A percentile compares a stretch with the other conserved stretches of the same genome.
Conservation (phyloP, 2,888 invertebrate species). For the Trilocha varians region DNA sequence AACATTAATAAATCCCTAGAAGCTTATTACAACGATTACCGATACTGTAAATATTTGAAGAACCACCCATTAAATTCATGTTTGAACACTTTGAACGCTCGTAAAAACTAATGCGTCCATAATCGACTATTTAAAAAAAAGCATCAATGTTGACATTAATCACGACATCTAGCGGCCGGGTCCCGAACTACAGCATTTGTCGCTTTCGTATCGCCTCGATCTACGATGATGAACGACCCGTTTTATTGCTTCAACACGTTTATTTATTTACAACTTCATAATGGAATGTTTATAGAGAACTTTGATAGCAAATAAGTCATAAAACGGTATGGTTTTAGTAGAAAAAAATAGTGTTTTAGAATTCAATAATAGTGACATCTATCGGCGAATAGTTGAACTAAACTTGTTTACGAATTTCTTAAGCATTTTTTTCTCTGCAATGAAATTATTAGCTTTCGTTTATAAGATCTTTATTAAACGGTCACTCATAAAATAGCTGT, state of each 20-base stretch:
- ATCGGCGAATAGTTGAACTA: conserved; percentile 37
- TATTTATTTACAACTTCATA: conserved; percentile 58
- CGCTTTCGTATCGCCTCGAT: conserved; percentile 54
- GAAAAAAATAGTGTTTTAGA: no score
- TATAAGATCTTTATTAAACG: no score
- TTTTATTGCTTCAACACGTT: conserved; percentile 55
- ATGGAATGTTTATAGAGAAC: conserved; percentile 59
- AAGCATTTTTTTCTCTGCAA: neutral
- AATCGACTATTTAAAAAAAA: conserved; percentile 46
- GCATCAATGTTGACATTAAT: conserved; percentile 50
- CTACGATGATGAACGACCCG: conserved; percentile 50
- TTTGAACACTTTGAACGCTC: conserved; percentile 48
- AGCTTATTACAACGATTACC: conserved; percentile 33
- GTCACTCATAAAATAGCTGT: no score
- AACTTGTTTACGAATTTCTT: no score
- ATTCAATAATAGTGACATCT: conserved; percentile 60
- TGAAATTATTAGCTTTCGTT: no score
- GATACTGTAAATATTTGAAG: conserved; percentile 51
- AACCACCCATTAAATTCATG: conserved; percentile 49
- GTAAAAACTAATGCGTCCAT: conserved; percentile 56
- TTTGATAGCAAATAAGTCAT: no score
- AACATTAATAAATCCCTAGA: conserved; percentile 23
- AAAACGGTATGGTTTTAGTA: no score
- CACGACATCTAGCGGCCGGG: conserved; percentile 53
- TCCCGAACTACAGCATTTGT: conserved; percentile 44